Conservation (phyloP, 1,140 invertebrate species). For the Trachymyrmex septentrionalis region DNA sequence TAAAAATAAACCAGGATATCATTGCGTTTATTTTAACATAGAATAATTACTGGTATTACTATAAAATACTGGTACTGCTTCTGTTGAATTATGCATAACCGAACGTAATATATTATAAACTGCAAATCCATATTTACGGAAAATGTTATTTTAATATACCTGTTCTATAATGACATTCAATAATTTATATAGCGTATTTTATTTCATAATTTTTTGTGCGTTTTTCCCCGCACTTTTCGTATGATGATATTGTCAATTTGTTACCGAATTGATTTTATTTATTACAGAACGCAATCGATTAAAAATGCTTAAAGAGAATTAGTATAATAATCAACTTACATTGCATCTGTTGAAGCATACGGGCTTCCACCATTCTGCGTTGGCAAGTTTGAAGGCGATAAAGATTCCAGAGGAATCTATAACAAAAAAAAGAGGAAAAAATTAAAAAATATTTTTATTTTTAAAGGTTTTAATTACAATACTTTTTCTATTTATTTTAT, state of each 20-base stretch:
- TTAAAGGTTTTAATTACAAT: neutral
- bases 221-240: neutral
- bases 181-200: slow-evolving; percentile 3
- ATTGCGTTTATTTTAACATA: neutral
- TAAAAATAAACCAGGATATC: neutral
- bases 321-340: slow-evolving; percentile 74
- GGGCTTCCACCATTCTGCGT: slow-evolving; percentile 80
- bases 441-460: slow-evolving; percentile 7
- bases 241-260: neutral
- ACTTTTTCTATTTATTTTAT: neutral
- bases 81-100: neutral
- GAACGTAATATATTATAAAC: neutral
- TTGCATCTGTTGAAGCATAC: slow-evolving; percentile 78
- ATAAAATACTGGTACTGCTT: neutral
- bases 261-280: neutral
- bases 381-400: slow-evolving; percentile 77
- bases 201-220: neutral
- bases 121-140: neutral
- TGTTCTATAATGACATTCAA: slow-evolving; percentile 6
- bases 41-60: neutral
- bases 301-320: neutral
- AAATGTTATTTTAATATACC: neutral
- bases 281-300: neutral
- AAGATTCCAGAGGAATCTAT: slow-evolving; percentile 85
- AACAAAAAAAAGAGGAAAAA: slow-evolving; percentile 38